Evolutionary conservation across 1,140 invertebrate species (phyloP).

Genomic region (Drosophila erecta): DNA sequence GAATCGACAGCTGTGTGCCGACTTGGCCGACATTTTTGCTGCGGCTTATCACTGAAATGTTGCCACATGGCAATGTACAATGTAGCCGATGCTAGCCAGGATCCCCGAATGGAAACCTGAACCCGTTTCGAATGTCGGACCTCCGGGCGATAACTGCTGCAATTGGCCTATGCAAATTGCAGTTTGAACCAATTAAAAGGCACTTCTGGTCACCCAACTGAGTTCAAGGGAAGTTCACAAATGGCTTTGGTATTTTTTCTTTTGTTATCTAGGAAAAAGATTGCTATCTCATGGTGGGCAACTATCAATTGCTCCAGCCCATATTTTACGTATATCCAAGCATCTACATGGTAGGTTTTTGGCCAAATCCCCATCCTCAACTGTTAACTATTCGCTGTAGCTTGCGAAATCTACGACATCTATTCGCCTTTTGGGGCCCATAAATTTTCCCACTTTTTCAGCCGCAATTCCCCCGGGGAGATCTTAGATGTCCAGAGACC

Average conservation of each 20-base stretch:
- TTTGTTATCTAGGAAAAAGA: conserved; percentile 16
- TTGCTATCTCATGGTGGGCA: conserved; percentile 23
- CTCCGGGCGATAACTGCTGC: conserved; percentile 25
- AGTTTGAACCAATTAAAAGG: conserved; percentile 63
- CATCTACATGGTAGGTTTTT: conserved; percentile 7
- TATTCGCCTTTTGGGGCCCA: conserved; percentile 69
- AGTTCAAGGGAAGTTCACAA: conserved; percentile 40
- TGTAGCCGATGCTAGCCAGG: conserved; percentile 8
- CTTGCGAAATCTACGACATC: conserved; percentile 64
- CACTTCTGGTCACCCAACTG: conserved; percentile 54
- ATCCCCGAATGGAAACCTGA: conserved; percentile 42
- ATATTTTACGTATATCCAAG: conserved; percentile 26
- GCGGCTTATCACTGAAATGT: conserved; percentile 63
- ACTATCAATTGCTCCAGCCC: conserved; percentile 16
- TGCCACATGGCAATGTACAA: conserved; percentile 22
- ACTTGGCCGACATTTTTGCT: conserved; percentile 34
- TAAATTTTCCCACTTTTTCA: conserved; percentile 73
- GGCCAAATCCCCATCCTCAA: conserved; percentile 7
- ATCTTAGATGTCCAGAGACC: conserved; percentile 5
- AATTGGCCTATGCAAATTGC: conserved; percentile 15
- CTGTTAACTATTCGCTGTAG: conserved; percentile 40
- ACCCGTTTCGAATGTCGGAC: conserved; percentile 59
- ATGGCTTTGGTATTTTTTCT: neutral
- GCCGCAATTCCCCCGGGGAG: conserved; percentile 56
- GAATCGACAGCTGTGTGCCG: conserved; percentile 50